Evolutionary conservation across 2,888 invertebrate species (phyloP).

Genomic region (Heliconius ismenius): DNA sequence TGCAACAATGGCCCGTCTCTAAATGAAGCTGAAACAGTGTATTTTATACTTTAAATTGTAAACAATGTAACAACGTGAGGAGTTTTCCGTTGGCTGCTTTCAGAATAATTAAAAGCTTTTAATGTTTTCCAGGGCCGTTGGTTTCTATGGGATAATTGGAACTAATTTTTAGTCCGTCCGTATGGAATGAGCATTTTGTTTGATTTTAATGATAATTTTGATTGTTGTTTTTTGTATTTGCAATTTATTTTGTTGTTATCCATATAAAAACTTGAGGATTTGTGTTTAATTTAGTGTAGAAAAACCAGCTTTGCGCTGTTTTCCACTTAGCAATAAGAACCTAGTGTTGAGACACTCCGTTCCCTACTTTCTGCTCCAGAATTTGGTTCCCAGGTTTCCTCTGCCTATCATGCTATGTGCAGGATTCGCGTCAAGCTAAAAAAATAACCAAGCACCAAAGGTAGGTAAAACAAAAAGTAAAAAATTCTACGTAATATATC

Average conservation of each 20-base stretch:
- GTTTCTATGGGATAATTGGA: slow-evolving; percentile 15
- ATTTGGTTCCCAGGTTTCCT: neutral
- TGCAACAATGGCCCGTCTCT: slow-evolving; percentile 16
- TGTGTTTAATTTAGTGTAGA: no score
- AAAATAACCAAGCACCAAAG: neutral
- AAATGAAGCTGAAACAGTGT: slow-evolving; percentile 26
- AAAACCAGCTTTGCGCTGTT: no score
- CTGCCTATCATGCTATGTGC: neutral
- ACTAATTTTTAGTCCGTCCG: slow-evolving; percentile 25
- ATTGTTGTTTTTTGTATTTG: neutral
- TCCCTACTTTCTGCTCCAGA: no score
- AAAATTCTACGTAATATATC: slow-evolving; percentile 25
- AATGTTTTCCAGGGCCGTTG: slow-evolving; percentile 24
- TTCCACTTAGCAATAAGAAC: no score
- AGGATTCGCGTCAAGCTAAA: neutral
- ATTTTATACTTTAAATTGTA: slow-evolving; percentile 32
- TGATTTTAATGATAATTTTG: neutral
- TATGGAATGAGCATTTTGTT: neutral
- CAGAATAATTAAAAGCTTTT: slow-evolving; percentile 34
- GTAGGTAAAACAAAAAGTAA: slow-evolving; percentile 14
- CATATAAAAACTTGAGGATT: neutral
- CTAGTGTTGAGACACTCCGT: no score
- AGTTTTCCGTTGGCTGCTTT: slow-evolving; percentile 29
- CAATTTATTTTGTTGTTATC: neutral
- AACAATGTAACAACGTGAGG: slow-evolving; percentile 29